A percentile compares a stretch with the other conserved stretches of the same genome.
Evolutionary conservation across 2,113 vertebrate genomes (phyloP).

Genomic region (Donacobius atricapilla): DNA sequence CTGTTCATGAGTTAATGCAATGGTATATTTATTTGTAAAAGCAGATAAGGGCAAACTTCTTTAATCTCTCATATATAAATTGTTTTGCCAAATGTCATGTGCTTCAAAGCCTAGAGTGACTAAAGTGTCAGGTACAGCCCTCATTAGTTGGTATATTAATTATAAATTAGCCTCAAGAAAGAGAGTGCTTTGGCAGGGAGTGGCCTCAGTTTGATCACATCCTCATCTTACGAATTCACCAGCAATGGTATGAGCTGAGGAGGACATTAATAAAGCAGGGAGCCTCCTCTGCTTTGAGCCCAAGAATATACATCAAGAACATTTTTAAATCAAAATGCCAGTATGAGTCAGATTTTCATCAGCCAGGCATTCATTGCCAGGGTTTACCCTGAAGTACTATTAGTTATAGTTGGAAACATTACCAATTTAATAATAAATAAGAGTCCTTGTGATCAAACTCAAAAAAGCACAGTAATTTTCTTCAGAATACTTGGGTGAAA

Average conservation of each 20-base stretch:
- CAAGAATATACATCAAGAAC: neutral
- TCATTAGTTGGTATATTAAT: neutral
- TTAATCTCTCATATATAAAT: neutral
- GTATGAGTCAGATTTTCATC: neutral
- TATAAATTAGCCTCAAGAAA: neutral
- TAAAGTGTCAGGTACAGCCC: neutral
- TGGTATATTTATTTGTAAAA: neutral
- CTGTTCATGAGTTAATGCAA: neutral
- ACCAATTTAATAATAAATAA: neutral
- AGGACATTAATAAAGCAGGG: neutral
- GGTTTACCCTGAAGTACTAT: neutral
- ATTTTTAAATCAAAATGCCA: neutral
- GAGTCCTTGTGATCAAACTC: neutral
- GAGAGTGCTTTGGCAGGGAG: neutral
- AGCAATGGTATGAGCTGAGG: neutral
- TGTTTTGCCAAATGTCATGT: neutral
- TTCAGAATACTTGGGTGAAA: neutral
- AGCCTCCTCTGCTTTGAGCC: neutral
- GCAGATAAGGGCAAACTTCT: neutral
- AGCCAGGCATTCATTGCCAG: neutral
- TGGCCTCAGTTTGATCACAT: neutral
- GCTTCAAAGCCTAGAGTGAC: neutral
- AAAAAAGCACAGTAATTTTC: neutral
- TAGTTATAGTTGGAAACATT: neutral
- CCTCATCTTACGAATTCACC: neutral